phyloP scores from a whole-genome alignment of 2,797 vertebrate genomes.

The Pangasius mekongensis region DNA sequence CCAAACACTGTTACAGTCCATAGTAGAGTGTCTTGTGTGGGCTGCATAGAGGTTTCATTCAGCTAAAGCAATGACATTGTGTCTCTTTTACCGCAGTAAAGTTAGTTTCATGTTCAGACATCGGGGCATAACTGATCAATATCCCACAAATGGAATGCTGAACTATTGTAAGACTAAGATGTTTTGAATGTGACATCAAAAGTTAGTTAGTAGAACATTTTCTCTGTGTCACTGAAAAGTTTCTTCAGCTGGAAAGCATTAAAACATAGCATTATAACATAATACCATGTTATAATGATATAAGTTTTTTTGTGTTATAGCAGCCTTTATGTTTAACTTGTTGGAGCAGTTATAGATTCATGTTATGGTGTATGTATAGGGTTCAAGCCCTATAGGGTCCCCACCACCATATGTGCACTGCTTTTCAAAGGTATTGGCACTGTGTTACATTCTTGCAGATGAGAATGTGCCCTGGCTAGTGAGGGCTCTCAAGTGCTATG shows the following conservation, averaged over 20 bases:
- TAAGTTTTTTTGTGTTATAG: neutral
- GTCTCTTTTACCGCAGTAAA: neutral
- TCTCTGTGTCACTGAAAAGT: neutral
- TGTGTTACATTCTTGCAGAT: neutral
- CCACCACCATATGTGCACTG: neutral
- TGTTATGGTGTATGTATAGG: neutral
- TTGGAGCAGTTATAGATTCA: neutral
- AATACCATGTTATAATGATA: neutral
- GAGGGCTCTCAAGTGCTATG: neutral
- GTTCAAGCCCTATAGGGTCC: neutral
- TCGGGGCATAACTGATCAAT: neutral
- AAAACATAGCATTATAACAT: neutral
- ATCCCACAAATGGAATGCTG: neutral
- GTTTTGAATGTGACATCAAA: neutral
- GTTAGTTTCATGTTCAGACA: neutral
- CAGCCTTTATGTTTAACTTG: neutral
- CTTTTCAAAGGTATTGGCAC: neutral
- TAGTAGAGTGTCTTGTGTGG: neutral
- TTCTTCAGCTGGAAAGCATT: neutral
- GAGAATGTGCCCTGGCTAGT: neutral
- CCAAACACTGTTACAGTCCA: neutral
- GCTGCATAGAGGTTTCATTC: neutral
- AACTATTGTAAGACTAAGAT: neutral
- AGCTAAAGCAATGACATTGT: neutral
- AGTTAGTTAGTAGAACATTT: neutral